Percentiles rank a stretch among this genome's conserved stretches.
Evolutionary conservation across 2,797 vertebrate species (phyloP).

Genomic region (Intellagama lesueurii): DNA sequence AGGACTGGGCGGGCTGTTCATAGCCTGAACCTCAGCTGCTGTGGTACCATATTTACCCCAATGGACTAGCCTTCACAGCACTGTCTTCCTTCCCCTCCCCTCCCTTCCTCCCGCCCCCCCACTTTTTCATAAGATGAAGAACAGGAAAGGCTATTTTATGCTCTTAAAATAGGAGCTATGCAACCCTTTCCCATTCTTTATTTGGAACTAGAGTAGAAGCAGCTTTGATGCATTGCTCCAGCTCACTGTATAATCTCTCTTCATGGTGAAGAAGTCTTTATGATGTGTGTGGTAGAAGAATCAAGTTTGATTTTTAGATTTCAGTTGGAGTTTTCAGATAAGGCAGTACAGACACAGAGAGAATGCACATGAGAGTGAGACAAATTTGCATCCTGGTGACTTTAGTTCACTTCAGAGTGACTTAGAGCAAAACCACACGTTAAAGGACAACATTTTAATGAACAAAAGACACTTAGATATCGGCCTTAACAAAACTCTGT

Average conservation of each 20-base stretch:
- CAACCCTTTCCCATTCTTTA: not conserved
- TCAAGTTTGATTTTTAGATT: not conserved
- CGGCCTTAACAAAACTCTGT: not conserved
- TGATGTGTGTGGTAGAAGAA: not conserved
- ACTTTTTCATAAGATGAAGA: not conserved
- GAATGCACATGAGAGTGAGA: not conserved
- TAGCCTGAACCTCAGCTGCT: too few relatives aligned
- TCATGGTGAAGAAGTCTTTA: not conserved
- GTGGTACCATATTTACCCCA: too few relatives aligned
- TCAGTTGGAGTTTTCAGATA: not conserved
- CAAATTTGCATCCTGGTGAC: not conserved
- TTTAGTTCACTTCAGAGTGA: conserved; percentile 15
- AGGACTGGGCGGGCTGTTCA: too few relatives aligned
- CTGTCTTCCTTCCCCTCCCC: too few relatives aligned
- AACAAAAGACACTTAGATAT: not conserved
- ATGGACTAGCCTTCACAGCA: too few relatives aligned
- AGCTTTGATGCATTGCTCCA: not conserved
- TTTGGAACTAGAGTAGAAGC: too few relatives aligned
- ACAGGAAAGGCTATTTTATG: not conserved
- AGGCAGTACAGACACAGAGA: not conserved
- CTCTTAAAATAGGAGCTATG: not conserved
- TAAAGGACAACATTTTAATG: not conserved
- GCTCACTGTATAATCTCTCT: not conserved
- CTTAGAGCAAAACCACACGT: not conserved
- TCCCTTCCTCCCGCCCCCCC: not conserved